Evolutionary conservation across 2,113 vertebrate species (phyloP).

Genomic region (Bufo bufo): DNA sequence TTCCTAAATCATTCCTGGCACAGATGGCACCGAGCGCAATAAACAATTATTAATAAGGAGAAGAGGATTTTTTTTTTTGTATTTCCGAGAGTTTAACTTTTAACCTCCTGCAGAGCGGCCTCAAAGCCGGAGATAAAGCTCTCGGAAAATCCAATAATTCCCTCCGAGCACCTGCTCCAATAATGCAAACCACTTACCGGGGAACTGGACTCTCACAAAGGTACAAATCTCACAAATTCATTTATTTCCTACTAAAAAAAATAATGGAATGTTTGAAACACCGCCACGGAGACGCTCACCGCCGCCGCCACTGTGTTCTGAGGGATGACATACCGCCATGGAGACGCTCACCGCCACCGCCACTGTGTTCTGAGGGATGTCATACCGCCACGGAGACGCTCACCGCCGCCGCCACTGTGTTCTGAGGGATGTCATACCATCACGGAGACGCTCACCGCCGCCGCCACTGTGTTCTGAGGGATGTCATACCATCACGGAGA

Average conservation of each 20-base stretch:
- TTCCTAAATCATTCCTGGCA: slow-evolving; percentile 10
- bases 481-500: too few species aligned
- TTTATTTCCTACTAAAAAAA: slow-evolving; percentile 15
- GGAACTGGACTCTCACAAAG: slow-evolving; percentile 25
- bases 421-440: too few species aligned
- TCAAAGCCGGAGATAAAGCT: neutral
- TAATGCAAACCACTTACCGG: neutral
- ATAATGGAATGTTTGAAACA: neutral
- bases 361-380: too few species aligned
- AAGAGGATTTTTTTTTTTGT: neutral
- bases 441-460: too few species aligned
- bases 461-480: too few species aligned
- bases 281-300: neutral
- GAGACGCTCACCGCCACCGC: too few species aligned
- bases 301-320: neutral
- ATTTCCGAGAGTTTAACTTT: neutral
- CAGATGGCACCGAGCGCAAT: neutral
- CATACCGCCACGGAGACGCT: too few species aligned
- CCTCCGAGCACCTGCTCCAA: neutral
- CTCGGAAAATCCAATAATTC: slow-evolving; percentile 27
- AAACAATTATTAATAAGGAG: slow-evolving; percentile 1
- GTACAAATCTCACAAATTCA: slow-evolving; percentile 39
- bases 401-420: too few species aligned
- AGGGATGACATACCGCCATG: neutral
- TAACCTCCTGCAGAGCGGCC: neutral